A percentile compares a stretch with the other conserved stretches of the same genome.
Conservation (phyloP, 1,140 invertebrate species). For the Hermetia illucens region DNA sequence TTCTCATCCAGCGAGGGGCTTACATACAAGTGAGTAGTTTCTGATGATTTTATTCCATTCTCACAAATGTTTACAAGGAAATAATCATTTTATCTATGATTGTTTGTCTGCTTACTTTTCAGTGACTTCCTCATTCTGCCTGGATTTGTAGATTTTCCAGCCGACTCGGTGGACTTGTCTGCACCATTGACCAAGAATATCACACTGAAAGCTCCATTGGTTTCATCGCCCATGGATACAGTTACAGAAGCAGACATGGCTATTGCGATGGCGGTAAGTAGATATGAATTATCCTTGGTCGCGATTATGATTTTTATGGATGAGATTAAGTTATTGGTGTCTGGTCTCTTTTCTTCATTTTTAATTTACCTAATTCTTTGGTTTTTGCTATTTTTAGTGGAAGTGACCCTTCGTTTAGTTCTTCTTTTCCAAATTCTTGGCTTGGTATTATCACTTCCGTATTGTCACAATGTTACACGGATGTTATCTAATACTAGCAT, state of each 20-base stretch:
- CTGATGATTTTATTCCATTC: slow-evolving; percentile 2
- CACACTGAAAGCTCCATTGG: slow-evolving; percentile 75
- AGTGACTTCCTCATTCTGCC: slow-evolving; percentile 93
- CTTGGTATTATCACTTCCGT: no score
- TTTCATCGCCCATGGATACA: slow-evolving; percentile 97
- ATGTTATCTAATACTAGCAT: no score
- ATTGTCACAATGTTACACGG: no score
- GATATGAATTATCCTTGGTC: slow-evolving; percentile 2
- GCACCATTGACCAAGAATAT: slow-evolving; percentile 82
- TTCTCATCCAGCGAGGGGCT: slow-evolving; percentile 72
- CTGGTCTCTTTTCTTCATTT: no score
- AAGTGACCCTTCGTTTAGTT: no score
- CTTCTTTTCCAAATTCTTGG: no score
- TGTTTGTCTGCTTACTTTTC: slow-evolving; percentile 32
- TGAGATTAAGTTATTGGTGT: no score
- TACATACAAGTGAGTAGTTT: slow-evolving; percentile 55
- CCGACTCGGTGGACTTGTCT: slow-evolving; percentile 74
- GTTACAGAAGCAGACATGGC: slow-evolving; percentile 98
- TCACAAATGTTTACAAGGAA: no score
- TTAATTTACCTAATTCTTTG: no score
- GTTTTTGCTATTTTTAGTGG: no score
- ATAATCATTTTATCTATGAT: slow-evolving; percentile 1
- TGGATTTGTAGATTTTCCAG: slow-evolving; percentile 86
- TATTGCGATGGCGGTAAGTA: slow-evolving; percentile 81
- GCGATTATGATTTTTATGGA: no score